phyloP scores from a whole-genome alignment of 2,888 invertebrate species.

The Agrilus biguttatus region DNA sequence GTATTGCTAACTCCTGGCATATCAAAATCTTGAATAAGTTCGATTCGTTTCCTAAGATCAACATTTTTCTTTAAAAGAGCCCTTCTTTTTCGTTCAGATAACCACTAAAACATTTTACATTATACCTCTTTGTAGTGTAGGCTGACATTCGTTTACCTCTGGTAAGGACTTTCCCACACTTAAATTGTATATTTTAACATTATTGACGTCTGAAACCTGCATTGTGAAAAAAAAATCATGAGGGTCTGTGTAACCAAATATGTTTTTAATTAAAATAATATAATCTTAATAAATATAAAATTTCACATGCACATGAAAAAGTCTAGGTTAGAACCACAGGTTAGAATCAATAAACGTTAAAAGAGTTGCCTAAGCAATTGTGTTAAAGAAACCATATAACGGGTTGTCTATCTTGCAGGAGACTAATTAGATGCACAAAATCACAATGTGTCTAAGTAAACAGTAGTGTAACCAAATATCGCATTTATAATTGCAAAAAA shows the following conservation, averaged over 20 bases:
- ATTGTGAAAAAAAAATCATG: slow-evolving; percentile 35
- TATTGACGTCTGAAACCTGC: slow-evolving; percentile 88
- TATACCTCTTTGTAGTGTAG: neutral
- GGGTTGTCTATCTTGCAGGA: too few species aligned
- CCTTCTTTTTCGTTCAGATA: slow-evolving; percentile 70
- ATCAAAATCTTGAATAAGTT: slow-evolving; percentile 97
- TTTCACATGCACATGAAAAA: too few species aligned
- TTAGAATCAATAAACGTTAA: too few species aligned
- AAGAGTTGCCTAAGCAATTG: too few species aligned
- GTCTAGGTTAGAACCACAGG: too few species aligned
- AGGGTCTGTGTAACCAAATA: neutral
- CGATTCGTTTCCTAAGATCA: slow-evolving; percentile 79
- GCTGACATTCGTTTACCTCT: slow-evolving; percentile 51
- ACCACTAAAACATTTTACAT: slow-evolving; percentile 49
- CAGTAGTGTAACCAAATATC: too few species aligned
- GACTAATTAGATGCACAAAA: too few species aligned
- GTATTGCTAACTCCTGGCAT: slow-evolving; percentile 91
- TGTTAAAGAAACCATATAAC: too few species aligned
- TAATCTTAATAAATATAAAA: too few species aligned
- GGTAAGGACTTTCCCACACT: slow-evolving; percentile 94
- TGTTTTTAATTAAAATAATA: too few species aligned
- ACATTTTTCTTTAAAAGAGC: slow-evolving; percentile 75
- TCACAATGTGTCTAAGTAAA: too few species aligned
- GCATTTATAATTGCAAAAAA: too few species aligned
- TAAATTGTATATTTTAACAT: slow-evolving; percentile 95